Conservation (phyloP, 2,113 vertebrate species). For the Chaetorhynchus papuensis region DNA sequence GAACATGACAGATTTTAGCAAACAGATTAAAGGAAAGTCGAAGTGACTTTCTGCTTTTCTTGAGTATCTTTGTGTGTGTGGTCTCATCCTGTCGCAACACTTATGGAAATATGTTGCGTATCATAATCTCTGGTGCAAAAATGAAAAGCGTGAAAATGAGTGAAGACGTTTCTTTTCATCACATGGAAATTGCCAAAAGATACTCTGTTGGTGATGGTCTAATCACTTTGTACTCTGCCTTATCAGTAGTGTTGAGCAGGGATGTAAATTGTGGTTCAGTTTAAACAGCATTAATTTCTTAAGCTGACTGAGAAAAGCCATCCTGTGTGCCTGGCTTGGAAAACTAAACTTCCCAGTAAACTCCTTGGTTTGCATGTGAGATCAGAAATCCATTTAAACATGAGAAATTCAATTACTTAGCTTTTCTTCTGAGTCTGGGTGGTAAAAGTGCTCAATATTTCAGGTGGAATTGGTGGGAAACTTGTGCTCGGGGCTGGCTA, state of each 20-base stretch:
- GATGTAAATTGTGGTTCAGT: not conserved
- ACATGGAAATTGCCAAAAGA: not conserved
- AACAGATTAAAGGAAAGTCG: not conserved
- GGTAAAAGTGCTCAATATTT: not conserved
- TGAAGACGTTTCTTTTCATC: not conserved
- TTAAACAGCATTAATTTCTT: not conserved
- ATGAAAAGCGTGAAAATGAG: not conserved
- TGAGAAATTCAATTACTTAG: not conserved
- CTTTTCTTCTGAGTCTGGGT: not conserved
- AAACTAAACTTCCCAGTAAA: not conserved
- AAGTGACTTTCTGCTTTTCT: not conserved
- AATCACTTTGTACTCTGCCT: not conserved
- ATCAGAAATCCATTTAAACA: not conserved
- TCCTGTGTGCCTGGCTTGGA: not conserved
- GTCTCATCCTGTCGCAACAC: not conserved
- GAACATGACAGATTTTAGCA: slow-evolving; percentile 1
- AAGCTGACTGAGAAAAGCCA: not conserved
- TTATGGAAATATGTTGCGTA: not conserved
- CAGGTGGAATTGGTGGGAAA: not conserved
- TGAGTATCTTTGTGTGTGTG: not conserved
- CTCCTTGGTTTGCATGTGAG: not conserved
- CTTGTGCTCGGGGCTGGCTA: not conserved
- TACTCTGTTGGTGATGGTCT: not conserved
- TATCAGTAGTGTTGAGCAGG: not conserved
- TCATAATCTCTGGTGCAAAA: not conserved